Base-by-base conservation (phyloP, 2,888 invertebrate species). In the Heliothis peltigera region DNA sequence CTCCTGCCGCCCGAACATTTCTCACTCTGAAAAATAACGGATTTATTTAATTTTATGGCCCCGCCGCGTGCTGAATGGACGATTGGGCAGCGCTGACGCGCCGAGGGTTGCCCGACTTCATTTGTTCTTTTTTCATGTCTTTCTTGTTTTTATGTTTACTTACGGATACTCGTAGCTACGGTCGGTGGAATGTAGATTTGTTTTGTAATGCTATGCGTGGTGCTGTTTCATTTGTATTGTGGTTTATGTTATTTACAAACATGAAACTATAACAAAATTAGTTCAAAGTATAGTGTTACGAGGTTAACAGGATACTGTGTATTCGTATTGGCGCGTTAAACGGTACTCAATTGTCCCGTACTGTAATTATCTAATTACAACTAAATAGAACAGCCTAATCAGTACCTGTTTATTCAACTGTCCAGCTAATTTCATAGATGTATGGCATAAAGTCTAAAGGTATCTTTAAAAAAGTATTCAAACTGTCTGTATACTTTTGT, bases 1-100 rank as follows among this genome's bases (percentile, higher is more conserved):
- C 74, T 75, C 63, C 79, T 75, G 76, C 81, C 84, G 82, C 80
- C 88, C 88, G 85, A 83, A 83, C 89, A 91, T 92, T 90, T 89
- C 92, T 92, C 92, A 92, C 92, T 89, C 91, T 95, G 94, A 95
- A 95, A 95, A 95, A 95, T 95, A 92, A 93, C 93, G 93, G 94
- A 92, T 94, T 95, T 94, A 94, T 93, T 94, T 93, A 94, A 94
- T 94, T 94, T 95, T 94, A 95, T 94, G 92, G 91, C 89, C 89
- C 73, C 82, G 91, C 93, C 90, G 91, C 94, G 94, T 93, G 93
- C 92, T 92, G 94, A 93, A 94, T 94, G 91, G 91, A 81, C 91
- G 93, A 93, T 94, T 92, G 93, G 88, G 82, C 84, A 77, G 83
- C 75, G 67, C 70, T 74, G 82, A 82, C 80, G 79, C 71, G 70